Evolutionary conservation across 2,888 invertebrate species (phyloP).

Genomic region (Mythimna vitellina): DNA sequence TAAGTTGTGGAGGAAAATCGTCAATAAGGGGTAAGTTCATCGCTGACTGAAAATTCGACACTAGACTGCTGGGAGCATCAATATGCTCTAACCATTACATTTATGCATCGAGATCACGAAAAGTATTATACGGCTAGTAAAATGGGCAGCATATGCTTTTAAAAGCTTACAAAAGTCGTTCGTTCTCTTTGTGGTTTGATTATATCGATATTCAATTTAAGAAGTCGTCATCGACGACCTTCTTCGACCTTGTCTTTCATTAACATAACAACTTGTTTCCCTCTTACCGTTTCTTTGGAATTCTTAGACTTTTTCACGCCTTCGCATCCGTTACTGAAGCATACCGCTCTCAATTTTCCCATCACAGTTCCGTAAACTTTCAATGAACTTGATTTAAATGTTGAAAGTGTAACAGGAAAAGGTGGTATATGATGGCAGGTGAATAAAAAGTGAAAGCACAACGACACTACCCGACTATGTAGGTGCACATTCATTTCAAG

Average conservation of each 20-base stretch:
- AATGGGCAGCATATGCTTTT: neutral
- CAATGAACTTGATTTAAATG: slow-evolving; percentile 38
- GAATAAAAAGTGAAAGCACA: slow-evolving; percentile 58
- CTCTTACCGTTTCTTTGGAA: slow-evolving; percentile 7
- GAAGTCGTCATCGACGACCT: slow-evolving; percentile 1
- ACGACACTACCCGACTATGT: slow-evolving; percentile 12
- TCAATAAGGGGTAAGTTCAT: no score
- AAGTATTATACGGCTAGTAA: neutral
- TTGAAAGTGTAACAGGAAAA: slow-evolving; percentile 58
- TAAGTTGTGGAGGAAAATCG: no score
- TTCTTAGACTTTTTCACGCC: slow-evolving; percentile 18
- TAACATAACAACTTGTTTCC: neutral
- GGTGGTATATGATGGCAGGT: slow-evolving; percentile 46
- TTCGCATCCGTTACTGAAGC: neutral
- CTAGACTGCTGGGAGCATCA: neutral
- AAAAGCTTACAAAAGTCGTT: neutral
- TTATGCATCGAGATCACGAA: neutral
- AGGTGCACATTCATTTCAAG: slow-evolving; percentile 36
- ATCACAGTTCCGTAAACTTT: slow-evolving; percentile 35
- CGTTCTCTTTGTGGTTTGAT: neutral
- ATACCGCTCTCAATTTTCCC: slow-evolving; percentile 6
- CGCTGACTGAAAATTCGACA: no score
- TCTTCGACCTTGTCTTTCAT: slow-evolving; percentile 6
- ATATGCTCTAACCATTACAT: neutral
- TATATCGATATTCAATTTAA: neutral